Evolutionary conservation across 2,797 vertebrate genomes (phyloP), one percentile per base, ranked within the genome.

Genomic region (Vipera latastei): DNA sequence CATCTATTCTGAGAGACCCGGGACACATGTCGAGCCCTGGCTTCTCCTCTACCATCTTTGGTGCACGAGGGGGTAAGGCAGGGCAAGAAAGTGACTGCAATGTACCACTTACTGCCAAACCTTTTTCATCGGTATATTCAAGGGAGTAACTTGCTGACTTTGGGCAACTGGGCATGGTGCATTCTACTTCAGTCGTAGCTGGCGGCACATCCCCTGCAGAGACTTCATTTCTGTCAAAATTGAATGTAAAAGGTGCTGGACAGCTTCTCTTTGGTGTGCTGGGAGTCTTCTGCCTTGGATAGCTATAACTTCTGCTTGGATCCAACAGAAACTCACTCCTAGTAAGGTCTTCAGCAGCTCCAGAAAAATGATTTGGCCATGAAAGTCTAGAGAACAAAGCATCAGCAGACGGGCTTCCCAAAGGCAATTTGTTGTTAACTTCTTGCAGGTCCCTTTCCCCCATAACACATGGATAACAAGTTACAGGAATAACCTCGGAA

Each of bases 31-130:
- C 98, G 1, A 97, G 87, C 90, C 96, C 89, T 0, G 94, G 95
- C 90, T 98, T 98, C 57, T 97, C 96, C 95, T 98, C 97, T 0
- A 88, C 97, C 0, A 97, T 65, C 97, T 99, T 99, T 0, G 98
- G 98, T 56, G 98, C 99, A 95, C 99, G 98, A 63, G 99, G 99
- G 38, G 99, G 99, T 95, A 99, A 97, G 96, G 98, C 98, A 90
- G 99, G 99, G 96, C 99, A 99, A 0, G 99, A 99, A 32, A 98
- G 95, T 96, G 98, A 99, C 98, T 99, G 99, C 96, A 98, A 98
- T 83, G 98, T 89, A 59, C 96, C 96, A 86, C 97, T 97, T 60
- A 96, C 97, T 48, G 98, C 97, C 87, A 98, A 97, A 2, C 97
- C 95, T 94, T 98, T 98, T 97, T 98, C 98, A 91, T 98, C 97